These are phyloP conservation scores for Gymnorhina tibicen DNA, from an alignment of 2,113 vertebrate species.

Conservation along the genomic window DNA sequence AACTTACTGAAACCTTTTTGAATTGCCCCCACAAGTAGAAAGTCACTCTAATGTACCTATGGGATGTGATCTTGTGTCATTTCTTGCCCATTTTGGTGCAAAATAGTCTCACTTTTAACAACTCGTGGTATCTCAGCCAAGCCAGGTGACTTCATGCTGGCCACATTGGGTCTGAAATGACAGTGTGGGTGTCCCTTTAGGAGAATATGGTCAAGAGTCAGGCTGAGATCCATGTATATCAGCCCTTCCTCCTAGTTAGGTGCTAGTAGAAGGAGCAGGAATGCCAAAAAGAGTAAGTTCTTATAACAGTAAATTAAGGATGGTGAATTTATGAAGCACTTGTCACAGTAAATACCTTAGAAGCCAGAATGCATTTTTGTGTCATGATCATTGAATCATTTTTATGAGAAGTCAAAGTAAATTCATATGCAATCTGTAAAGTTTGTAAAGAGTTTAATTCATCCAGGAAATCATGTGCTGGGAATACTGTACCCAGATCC, in stretches of 20 bases:
- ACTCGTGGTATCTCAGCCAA: not conserved
- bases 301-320: not conserved
- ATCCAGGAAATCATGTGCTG: conserved; percentile 2
- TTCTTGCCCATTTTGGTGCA: not conserved
- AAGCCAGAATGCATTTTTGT: not conserved
- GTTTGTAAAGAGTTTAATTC: conserved; percentile 8
- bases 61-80: not conserved
- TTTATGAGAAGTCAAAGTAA: conserved; percentile 39
- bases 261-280: not conserved
- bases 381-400: conserved; percentile 43
- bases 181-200: not conserved
- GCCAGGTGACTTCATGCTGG: not conserved
- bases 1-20: not conserved
- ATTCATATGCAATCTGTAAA: not conserved
- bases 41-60: fast-evolving
- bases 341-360: conserved; percentile 10
- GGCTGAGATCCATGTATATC: not conserved
- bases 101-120: not conserved
- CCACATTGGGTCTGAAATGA: not conserved
- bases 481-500: not conserved
- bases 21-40: not conserved
- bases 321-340: not conserved
- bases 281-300: not conserved
- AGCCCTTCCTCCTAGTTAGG: not conserved
- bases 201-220: not conserved